Conservation (phyloP, 2,113 vertebrate genomes). For the Nerophis ophidion region DNA sequence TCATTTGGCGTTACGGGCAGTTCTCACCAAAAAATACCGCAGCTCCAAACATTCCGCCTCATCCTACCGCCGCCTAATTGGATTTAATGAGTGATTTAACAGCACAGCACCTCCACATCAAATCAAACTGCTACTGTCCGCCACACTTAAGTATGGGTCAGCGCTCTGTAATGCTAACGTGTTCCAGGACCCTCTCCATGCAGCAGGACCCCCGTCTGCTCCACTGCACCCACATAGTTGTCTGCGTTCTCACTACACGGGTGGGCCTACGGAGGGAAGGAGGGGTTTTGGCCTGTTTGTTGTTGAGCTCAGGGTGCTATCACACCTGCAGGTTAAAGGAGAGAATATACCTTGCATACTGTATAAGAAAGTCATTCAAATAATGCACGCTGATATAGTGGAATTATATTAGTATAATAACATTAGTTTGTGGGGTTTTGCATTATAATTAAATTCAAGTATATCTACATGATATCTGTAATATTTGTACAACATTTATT, state of each 20-base stretch:
- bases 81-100: slow-evolving; percentile 79
- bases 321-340: slow-evolving; percentile 27
- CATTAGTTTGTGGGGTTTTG: too few species aligned
- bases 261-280: neutral
- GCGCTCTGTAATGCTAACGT: slow-evolving; percentile 41
- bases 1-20: slow-evolving; percentile 27
- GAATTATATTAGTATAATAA: too few species aligned
- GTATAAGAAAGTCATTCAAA: neutral
- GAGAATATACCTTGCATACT: slow-evolving; percentile 4
- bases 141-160: slow-evolving; percentile 54
- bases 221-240: slow-evolving; percentile 1
- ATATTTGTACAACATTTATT: too few species aligned
- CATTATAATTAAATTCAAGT: too few species aligned
- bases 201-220: slow-evolving; percentile 21
- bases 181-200: slow-evolving; percentile 18
- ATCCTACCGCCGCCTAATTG: slow-evolving; percentile 59
- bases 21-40: slow-evolving; percentile 4
- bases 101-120: slow-evolving; percentile 61
- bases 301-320: slow-evolving; percentile 26
- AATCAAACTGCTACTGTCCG: slow-evolving; percentile 67
- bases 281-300: slow-evolving; percentile 14
- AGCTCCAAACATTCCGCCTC: slow-evolving; percentile 25
- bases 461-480: too few species aligned
- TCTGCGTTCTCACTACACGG: slow-evolving; percentile 15
- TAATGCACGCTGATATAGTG: neutral